Base-by-base conservation (phyloP, 1,140 invertebrate genomes). In the Medauroidea extradentata region DNA sequence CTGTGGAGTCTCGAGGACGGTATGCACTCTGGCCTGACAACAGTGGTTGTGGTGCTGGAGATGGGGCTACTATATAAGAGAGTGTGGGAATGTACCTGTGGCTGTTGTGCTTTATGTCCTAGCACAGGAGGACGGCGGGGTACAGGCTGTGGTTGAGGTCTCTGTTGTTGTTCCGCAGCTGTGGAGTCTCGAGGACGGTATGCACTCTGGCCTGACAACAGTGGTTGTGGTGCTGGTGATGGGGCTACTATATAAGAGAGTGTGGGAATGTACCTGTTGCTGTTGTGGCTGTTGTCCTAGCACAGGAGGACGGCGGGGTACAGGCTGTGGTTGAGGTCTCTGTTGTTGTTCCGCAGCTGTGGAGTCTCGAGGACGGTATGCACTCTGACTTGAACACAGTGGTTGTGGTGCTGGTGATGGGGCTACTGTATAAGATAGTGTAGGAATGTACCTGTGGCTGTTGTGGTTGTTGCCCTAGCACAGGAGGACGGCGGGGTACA, bases 401-500 rank as follows among this genome's bases (percentile, higher is more conserved):
- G 19, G 18, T 7, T 23, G 42, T 16, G 56, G 44, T 2, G n/a
- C 34, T n/a, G 56, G 46, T 1, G 56, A 50, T 5, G 56, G 56
- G 1, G 56, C 23, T 23, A 57, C 56, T 5, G 42, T 44, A 41
- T 57, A n/a, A n/a, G n/a, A n/a, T n/a, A n/a, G n/a, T n/a, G n/a
- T n/a, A n/a, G n/a, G n/a, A n/a, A n/a, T n/a, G n/a, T n/a, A n/a
- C n/a, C 52, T 53, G 52, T n/a, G n/a, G 16, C 39, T 55, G 53
- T 27, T 55, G 53, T 13, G 14, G 29, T 18, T 34, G 52, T 14
- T 49, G 39, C 2, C 18, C 21, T 1, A 23, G 1, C 16, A 23
- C 13, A 1, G 3, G 14, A 0, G 13, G 53, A 2, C 14, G 13
- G 5, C 24, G 2, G 23, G 44, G 54, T n/a, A n/a, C n/a, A n/a